Evolutionary conservation across 2,888 invertebrate genomes (phyloP), one percentile per base, ranked within the genome.

Genomic region (Podotricha telesiphe): DNA sequence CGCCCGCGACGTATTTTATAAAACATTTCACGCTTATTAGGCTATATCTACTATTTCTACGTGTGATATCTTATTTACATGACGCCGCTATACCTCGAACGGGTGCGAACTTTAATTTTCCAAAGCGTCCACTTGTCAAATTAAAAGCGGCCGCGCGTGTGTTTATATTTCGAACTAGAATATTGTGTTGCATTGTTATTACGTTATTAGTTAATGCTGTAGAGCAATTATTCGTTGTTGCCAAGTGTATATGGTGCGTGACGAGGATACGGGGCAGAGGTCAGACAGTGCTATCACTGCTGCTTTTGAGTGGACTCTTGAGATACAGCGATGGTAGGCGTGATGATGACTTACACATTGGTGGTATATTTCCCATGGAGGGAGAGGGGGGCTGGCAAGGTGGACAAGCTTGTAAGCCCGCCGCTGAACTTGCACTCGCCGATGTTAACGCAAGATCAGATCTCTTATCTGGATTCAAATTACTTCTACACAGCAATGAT

Each of bases 381-480:
- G 99, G 98, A 62, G 96, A 97, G 82, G 98, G 98, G 63, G 99
- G 99, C 78, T 99, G 99, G 99, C 98, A 99, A 83, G 99, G 99
- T 45, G 99, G 99, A 5, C 97, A 98, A 94, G 99, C 99, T 11
- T 99, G 99, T 92, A 97, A 97, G 94, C 99, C 99, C 47, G 99
- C 99, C 55, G 99, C 99, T 69, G 95, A 97, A 85, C 95, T 99
- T 91, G 99, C 99, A 45, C 94, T 99, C 82, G 96, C 97, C 80
- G 99, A 99, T 91, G 98, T 99, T 77, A 99, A 99, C 93, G 95
- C 95, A 65, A 94, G 96, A 78, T 95, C 95, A 72, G 97, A 98
- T 91, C 94, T 99, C 78, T 94, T 99, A 81, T 97, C 98, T 63
- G 98, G 98, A 67, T 99, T 98, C 89, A 95, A 95, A 80, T 94